Base-by-base conservation (phyloP, 2,888 invertebrate genomes). In the Synergus laeviventris region DNA sequence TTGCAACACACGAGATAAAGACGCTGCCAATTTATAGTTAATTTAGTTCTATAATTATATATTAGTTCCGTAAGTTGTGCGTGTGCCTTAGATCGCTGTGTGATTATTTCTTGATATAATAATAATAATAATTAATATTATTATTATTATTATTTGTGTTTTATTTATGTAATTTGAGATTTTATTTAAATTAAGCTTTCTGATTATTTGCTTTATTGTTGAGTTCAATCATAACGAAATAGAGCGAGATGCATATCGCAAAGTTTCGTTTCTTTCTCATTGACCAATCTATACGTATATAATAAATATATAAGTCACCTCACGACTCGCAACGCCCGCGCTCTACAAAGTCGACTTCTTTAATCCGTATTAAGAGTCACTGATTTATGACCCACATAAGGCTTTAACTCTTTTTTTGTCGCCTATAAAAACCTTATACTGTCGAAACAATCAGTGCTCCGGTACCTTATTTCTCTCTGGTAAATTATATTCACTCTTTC, bases 191-290 rank as follows among this genome's bases (percentile, higher is more conserved):
- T 45, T 39, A 16, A 66, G 77, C 80, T 78, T 79, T 82, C 76
- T 79, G 75, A 78, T 83, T 70, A 79, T 76, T 76, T 64, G 76
- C 78, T 81, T 82, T 81, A 80, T 83, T 83, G 80, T 83, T 85
- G 83, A 80, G 86, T 87, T 87, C 85, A 87, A 86, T 86, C 84
- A 82, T 82, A 82, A 86, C 86, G 86, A 87, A 86, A 86, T 85
- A 81, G 81, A 83, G 84, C 84, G 83, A 83, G 74, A 64, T 60
- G 45, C 60, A 78, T 60, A 73, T 79, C 79, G 80, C 74, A 76
- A 83, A 80, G 80, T 80, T 81, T 83, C 80, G 81, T 77, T 75
- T 74, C 73, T 70, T 74, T 74, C 42, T 73, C 78, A 54, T 76
- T 74, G 62, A 66, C 66, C 73, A 64, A 73, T 77, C 39, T 74